Evolutionary conservation across 2,113 vertebrate genomes (phyloP), one percentile per base, ranked within the genome.

Genomic region (Nesoenas mayeri): DNA sequence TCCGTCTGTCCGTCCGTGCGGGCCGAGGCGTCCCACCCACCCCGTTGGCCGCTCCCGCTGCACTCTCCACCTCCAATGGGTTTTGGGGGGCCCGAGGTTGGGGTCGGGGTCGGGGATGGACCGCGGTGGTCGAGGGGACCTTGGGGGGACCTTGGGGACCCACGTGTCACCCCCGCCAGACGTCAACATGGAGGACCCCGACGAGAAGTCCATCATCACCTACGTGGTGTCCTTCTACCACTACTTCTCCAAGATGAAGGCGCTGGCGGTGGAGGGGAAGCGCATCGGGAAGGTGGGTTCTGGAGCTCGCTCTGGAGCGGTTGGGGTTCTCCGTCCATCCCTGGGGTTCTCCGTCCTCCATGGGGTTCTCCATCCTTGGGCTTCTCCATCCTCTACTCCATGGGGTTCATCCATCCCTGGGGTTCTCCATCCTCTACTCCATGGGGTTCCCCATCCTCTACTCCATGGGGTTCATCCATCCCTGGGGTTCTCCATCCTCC

Each of bases 181-280:
- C 74, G 99, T 99, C 77, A 99, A 99, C 98, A 99, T 99, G 71
- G 99, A 99, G 91, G 98, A 99, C 91, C 99, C 99, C 0, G 99
- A 99, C 5, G 99, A 99, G 95, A 99, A 99, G 97, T 99, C 99
- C 85, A 99, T 99, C 97, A 99, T 99, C 93, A 99, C 99, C 19
- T 99, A 99, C 2, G 99, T 99, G 56, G 99, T 99, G 21, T 98
- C 99, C 53, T 99, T 99, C 97, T 99, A 99, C 95, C 99, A 99
- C 94, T 99, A 99, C 95, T 99, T 99, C 98, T 99, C 99, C 94
- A 99, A 99, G 98, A 99, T 99, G 99, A 99, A 99, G 97, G 99
- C 99, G 12, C 97, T 99, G 94, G 99, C 99, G 4, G 99, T 99
- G 90, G 99, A 99, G 88, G 99, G 99, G 70, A 99, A 99, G 94